Conservation (phyloP, 2,797 vertebrate genomes). For the Falco rusticolus region DNA sequence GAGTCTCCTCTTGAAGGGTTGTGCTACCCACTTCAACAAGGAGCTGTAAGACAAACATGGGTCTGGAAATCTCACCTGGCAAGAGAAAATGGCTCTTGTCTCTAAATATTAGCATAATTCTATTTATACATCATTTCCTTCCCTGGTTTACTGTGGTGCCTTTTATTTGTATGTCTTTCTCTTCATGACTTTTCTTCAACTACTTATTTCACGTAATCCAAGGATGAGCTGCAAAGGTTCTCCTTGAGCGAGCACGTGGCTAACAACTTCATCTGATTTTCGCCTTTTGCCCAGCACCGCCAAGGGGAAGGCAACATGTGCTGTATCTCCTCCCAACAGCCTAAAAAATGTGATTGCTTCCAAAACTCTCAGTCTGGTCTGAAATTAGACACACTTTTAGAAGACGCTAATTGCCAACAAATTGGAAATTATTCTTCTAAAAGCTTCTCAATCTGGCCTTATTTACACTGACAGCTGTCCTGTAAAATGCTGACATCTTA, state of each 20-base stretch:
- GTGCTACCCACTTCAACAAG: background rate
- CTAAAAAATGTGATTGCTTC: background rate
- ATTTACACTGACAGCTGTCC: constrained; percentile 34
- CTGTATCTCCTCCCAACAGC: background rate
- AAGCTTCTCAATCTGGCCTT: background rate
- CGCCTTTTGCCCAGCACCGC: background rate
- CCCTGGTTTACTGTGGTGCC: background rate
- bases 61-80: background rate
- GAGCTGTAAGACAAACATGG: background rate
- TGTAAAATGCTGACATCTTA: constrained; percentile 15
- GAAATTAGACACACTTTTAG: background rate
- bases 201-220: background rate
- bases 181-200: background rate
- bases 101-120: background rate
- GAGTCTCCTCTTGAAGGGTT: background rate
- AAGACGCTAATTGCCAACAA: constrained; percentile 12
- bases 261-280: background rate
- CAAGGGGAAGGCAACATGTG: background rate
- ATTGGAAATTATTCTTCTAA: background rate
- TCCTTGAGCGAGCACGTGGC: background rate
- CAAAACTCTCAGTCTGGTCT: background rate
- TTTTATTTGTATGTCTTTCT: background rate
- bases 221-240: background rate
- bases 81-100: background rate
- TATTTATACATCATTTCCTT: background rate